Base-by-base conservation (phyloP, 2,113 vertebrate genomes). In the Myiagra hebetior region DNA sequence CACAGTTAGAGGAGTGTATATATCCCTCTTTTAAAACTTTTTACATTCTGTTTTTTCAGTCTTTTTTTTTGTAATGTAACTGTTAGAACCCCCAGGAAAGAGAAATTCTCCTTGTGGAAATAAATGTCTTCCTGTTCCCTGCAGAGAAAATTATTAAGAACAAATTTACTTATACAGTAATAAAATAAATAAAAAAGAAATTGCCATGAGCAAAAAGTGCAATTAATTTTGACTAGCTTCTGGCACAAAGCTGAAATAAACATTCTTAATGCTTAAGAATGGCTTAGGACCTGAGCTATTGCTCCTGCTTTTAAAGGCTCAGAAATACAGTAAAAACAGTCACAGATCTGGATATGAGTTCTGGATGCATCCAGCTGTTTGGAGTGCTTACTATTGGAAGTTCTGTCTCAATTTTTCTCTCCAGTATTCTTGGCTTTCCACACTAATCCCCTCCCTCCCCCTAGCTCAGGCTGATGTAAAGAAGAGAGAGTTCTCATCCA, bases 111-210 rank as follows among this genome's bases (percentile, higher is more conserved):
- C 35, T 75, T n/a, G 31, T 74, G 53, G 84, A 93, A 92, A 77
- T 60, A 87, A 89, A 93, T 83, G 49, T 49, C 63, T 91, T 93
- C 65, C 91, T 62, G 15, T 81, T 28, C 55, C 79, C 83, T 24
- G 15, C 79, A 88, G 81, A 81, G 80, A 87, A 91, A 93, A 91
- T 86, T 79, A 93, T 95, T 90, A 86, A 84, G 94, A 82, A 70
- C 63, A 91, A 97, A 91, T 82, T 86, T 76, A 75, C 42, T 76
- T 64, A 73, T 50, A 85, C 68, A 88, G 37, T 68, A 94, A 95
- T 93, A 52, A 87, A 92, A 93, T 52, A 77, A 94, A 92, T 39
- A 53, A 73, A 52, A 60, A 64, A 76, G 42, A 85, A 60, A 16
- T 39, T 86, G 46, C 80, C 53, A 31, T 24, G 22, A 87, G 72